Percentiles rank a stretch among this genome's conserved stretches.
Conservation (phyloP, 2,797 vertebrate genomes). For the Hozukius guyotensis region DNA sequence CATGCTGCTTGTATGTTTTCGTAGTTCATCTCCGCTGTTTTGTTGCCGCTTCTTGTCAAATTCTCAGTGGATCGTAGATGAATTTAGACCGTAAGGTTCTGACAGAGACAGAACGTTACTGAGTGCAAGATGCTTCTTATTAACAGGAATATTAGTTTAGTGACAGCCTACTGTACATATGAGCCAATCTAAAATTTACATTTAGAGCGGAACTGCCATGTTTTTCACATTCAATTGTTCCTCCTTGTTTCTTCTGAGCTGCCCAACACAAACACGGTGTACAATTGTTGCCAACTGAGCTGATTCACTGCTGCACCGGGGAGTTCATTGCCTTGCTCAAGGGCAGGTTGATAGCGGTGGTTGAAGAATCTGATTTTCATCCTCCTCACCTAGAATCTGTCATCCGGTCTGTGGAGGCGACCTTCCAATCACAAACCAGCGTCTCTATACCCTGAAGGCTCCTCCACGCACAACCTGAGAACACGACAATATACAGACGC, state of each 20-base stretch:
- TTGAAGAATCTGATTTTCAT: not conserved
- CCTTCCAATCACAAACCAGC: constrained; percentile 27
- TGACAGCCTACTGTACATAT: too few species aligned
- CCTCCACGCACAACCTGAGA: constrained; percentile 1
- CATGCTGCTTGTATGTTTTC: not conserved
- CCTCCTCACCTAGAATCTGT: constrained; percentile 11
- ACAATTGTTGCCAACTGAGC: not conserved
- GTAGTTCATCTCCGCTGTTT: not conserved
- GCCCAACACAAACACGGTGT: not conserved
- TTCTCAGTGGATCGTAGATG: not conserved
- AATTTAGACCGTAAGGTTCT: not conserved
- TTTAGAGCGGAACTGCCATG: not conserved
- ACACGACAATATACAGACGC: constrained; percentile 19
- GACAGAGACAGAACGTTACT: not conserved
- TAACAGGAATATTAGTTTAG: not conserved
- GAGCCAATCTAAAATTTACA: not conserved
- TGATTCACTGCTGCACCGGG: constrained; percentile 6
- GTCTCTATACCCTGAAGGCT: constrained; percentile 26
- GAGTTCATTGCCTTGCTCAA: constrained; percentile 28
- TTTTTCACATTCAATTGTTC: not conserved
- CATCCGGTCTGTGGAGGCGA: constrained; percentile 12
- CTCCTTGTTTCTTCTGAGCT: not conserved
- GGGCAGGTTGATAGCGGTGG: not conserved
- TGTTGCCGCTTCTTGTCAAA: not conserved
- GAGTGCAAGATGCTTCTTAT: not conserved